Percentiles rank a stretch among this genome's conserved stretches.
phyloP scores from a whole-genome alignment of 2,113 vertebrate genomes.

The Solenodon paradoxus region DNA sequence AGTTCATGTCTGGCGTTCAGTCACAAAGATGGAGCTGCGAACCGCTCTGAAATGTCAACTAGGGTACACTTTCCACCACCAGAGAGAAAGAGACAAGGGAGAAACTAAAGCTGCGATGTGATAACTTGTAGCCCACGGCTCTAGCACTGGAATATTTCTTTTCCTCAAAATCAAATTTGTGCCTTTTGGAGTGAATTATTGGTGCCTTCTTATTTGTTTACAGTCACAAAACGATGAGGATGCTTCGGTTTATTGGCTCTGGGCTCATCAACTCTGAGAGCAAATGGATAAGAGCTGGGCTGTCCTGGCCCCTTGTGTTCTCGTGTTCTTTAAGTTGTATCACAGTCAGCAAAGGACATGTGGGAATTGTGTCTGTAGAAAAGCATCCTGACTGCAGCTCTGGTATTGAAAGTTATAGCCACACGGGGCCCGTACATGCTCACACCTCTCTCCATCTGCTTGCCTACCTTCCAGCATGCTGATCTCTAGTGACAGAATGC shows the following conservation, averaged over 20 bases:
- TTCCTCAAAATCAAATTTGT: neutral
- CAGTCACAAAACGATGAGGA: neutral
- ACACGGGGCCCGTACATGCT: accelerated
- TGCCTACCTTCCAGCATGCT: too few species aligned
- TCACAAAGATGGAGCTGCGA: neutral
- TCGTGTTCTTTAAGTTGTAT: neutral
- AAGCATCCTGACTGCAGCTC: neutral
- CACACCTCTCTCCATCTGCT: neutral
- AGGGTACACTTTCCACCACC: neutral
- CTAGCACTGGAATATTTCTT: neutral
- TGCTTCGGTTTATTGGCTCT: neutral
- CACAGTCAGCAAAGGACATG: neutral
- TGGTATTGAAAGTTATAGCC: neutral
- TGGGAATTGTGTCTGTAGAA: neutral
- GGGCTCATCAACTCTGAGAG: neutral
- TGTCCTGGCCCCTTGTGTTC: neutral
- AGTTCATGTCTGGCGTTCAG: conserved; percentile 4
- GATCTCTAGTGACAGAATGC: neutral
- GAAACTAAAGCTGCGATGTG: neutral
- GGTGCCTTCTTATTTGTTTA: conserved; percentile 8
- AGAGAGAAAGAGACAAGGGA: neutral
- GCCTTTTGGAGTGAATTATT: neutral
- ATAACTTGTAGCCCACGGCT: neutral
- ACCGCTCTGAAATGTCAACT: conserved; percentile 10
- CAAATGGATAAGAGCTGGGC: neutral